A percentile compares a stretch with the other conserved stretches of the same genome.
Evolutionary conservation across 2,888 invertebrate genomes (phyloP).

Genomic region (Cenopis cana): DNA sequence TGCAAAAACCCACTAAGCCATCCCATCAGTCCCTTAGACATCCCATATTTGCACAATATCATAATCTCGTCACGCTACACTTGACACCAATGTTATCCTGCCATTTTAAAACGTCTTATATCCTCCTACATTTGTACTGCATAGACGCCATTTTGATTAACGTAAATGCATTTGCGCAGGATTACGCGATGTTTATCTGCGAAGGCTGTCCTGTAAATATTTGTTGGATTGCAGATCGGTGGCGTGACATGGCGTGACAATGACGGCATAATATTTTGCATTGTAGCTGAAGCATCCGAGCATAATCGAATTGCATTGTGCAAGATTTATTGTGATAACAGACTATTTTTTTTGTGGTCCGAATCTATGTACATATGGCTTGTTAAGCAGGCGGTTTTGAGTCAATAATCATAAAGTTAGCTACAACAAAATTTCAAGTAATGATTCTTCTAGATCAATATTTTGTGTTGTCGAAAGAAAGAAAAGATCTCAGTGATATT

Average conservation of each 20-base stretch:
- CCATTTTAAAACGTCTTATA: neutral
- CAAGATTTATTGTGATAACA: constrained; percentile 23
- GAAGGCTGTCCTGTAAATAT: constrained; percentile 47
- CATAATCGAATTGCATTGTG: constrained; percentile 37
- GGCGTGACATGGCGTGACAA: constrained; percentile 42
- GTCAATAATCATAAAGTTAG: neutral
- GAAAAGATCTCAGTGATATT: no score
- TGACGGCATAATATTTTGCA: constrained; percentile 46
- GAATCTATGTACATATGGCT: neutral
- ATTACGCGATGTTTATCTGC: constrained; percentile 63
- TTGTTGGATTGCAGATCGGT: constrained; percentile 42
- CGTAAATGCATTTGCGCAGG: constrained; percentile 56
- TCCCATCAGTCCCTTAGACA: constrained; percentile 10
- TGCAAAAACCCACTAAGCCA: constrained; percentile 20
- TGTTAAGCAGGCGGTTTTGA: neutral
- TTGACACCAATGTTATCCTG: constrained; percentile 71
- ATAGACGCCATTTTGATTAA: neutral
- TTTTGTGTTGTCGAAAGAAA: no score
- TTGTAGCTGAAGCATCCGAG: constrained; percentile 36
- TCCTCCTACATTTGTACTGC: neutral
- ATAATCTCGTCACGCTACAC: constrained; percentile 82
- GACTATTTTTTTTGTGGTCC: neutral
- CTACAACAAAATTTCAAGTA: neutral
- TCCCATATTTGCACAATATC: constrained; percentile 72
- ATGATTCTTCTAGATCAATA: no score